Conservation (phyloP, 2,888 invertebrate species). For the Autographa gamma region DNA sequence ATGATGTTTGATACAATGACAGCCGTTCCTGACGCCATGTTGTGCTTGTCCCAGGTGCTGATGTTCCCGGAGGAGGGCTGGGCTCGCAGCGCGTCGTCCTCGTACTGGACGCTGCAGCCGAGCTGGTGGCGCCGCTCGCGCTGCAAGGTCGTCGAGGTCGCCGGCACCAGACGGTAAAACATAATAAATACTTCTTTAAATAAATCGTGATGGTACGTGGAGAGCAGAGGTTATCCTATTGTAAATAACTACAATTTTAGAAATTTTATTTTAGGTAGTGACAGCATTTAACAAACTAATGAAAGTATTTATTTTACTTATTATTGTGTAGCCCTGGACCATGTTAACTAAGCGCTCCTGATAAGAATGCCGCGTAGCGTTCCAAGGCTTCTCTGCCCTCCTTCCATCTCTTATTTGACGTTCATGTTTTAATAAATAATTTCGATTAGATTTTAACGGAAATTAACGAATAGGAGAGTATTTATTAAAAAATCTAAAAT, state of each 20-base stretch:
- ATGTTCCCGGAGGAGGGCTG: slow-evolving; percentile 96
- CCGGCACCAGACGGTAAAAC: slow-evolving; percentile 91
- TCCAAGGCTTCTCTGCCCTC: neutral
- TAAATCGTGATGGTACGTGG: no score
- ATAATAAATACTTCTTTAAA: no score
- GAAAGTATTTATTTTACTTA: neutral
- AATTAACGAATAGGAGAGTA: no score
- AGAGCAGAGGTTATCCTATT: no score
- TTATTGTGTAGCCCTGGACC: neutral
- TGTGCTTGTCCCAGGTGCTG: slow-evolving; percentile 89
- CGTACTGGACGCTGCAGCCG: slow-evolving; percentile 95
- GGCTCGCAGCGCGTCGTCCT: slow-evolving; percentile 95
- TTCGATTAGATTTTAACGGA: no score
- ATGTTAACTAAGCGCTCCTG: neutral
- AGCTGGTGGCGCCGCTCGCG: slow-evolving; percentile 96
- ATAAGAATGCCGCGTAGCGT: neutral
- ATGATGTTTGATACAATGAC: neutral
- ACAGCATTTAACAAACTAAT: no score
- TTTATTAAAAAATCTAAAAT: no score
- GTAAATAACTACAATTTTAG: no score
- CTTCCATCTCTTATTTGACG: no score
- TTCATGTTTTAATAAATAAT: no score
- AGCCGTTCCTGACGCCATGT: neutral
- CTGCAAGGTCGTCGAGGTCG: slow-evolving; percentile 95
- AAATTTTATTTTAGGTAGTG: no score